A percentile compares a stretch with the other conserved stretches of the same genome.
Conservation (phyloP, 23 tunicate genomes). For the Clavelina lepadiformis region DNA sequence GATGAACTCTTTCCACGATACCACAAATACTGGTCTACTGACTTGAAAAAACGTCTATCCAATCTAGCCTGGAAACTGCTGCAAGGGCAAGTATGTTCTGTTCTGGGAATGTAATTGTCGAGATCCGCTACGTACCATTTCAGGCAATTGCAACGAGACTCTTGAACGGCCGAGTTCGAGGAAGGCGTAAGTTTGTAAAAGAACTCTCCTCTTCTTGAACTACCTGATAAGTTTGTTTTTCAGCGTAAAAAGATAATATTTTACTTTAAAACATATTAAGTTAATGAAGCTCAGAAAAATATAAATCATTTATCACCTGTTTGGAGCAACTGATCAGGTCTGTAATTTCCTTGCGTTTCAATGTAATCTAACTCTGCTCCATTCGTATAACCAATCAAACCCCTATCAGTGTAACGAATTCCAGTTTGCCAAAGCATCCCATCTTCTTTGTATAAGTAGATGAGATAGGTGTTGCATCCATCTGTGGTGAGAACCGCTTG, state of each 20-base stretch:
- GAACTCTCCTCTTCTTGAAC: slow-evolving; percentile 26
- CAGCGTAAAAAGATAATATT: too few relatives aligned
- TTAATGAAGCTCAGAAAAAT: too few relatives aligned
- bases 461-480: slow-evolving; percentile 50
- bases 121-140: slow-evolving; percentile 32
- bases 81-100: slow-evolving; percentile 42
- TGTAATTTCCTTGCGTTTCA: slow-evolving; percentile 29
- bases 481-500: slow-evolving; percentile 47
- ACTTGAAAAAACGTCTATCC: slow-evolving; percentile 5
- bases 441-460: slow-evolving; percentile 35
- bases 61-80: slow-evolving; percentile 8
- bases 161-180: background rate
- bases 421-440: slow-evolving; percentile 37
- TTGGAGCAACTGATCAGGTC: slow-evolving; percentile 31
- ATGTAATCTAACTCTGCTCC: slow-evolving; percentile 13
- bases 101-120: background rate
- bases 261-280: too few relatives aligned
- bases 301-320: too few relatives aligned
- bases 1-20: too few relatives aligned
- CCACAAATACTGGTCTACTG: too few relatives aligned
- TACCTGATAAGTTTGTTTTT: too few relatives aligned
- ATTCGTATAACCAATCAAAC: slow-evolving; percentile 41
- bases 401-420: slow-evolving; percentile 7
- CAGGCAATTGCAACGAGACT: slow-evolving; percentile 33
- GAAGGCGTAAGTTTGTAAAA: slow-evolving; percentile 24